Evolutionary conservation across 1,140 invertebrate genomes (phyloP), one percentile per base, ranked within the genome.

Genomic region (Belonocnema kinseyi): DNA sequence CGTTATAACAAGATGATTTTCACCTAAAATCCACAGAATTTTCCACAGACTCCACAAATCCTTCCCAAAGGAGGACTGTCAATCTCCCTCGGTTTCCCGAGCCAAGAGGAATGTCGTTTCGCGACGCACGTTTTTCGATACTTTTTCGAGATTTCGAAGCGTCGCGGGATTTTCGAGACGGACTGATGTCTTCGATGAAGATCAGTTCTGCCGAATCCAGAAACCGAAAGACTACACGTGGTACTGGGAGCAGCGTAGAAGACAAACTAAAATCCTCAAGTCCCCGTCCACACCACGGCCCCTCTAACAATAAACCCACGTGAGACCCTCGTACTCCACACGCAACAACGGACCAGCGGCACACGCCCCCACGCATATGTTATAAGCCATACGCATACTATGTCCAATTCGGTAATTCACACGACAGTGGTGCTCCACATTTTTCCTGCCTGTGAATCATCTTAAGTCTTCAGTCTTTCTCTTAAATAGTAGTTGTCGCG

Each of bases 271-370:
- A 46, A 87, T 83, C 81, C 84, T 85, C 80, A 84, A 83, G 82
- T 66, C 80, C 82, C 79, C 77, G 82, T 83, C 79, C 80, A 81
- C 77, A 77, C 80, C 81, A 66, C 80, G 84, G 81, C 83, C 83
- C 79, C 87, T 87, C 86, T 87, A 87, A 90, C 88, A 90, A 90
- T 90, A 90, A 88, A 89, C 87, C 88, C 87, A 86, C 81, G 85
- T 85, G 83, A 82, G 84, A 82, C 86, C 79, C 85, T 66, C 33
- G 61, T 66, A 46, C 61, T 33, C 61, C 61, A 26, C 14, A 66
- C 61, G 26, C 61, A 66, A 66, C 61, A 40, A n/a, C 40, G 33
- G 61, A 66, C 26, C 61, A 66, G 61, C n/a, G 61, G 61, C 61
- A 66, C 61, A 66, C 61, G 26, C 61, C 26, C 61, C 61, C 61